Base-by-base conservation (phyloP, 1,140 invertebrate genomes). In the Ectropis grisescens region DNA sequence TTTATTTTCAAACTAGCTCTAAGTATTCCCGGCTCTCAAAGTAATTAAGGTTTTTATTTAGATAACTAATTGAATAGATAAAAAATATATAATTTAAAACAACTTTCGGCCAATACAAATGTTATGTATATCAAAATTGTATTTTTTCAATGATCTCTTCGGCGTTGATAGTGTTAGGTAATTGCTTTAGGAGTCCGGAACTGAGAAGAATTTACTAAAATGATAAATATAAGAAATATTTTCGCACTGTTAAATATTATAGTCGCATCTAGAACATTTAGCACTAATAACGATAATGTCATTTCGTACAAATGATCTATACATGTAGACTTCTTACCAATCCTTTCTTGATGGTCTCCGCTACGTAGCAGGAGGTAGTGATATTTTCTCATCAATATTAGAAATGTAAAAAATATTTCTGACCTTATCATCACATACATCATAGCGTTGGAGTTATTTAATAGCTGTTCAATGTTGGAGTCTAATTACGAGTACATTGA, bases 111-210 rank as follows among this genome's bases (percentile, higher is more conserved):
- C 67, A 74, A 76, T 66, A 69, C 56, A 68, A 70, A 71, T 61
- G 45, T 64, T 59, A 47, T 74, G 56, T 70, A 67, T 66, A 61
- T 60, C 58, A 71, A 76, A 80, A 71, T 72, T 75, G 66, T 75
- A 76, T 76, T 76, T 78, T 60, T 68, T 60, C 67, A 80, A 71
- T 80, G 75, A 80, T 80, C 75, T 80, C 75, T 75, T 80, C 55
- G 66, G 66, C 58, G 61, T 64, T 52, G 45, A 45, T 56, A 56
- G 38, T 45, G 33, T 59, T 68, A 80, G 57, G 54, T 62, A 67
- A 80, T 78, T 80, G 64, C 72, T 80, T 72, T 78, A 69, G 68
- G 75, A 78, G 75, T 75, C 70, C 47, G 75, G 70, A 78, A 62
- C 66, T 75, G 44, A 66, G 67, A 66, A 68, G 75, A 80, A 80